Evolutionary conservation across 1,140 invertebrate genomes (phyloP), one percentile per base, ranked within the genome.

Genomic region (Drosophila tropicalis): DNA sequence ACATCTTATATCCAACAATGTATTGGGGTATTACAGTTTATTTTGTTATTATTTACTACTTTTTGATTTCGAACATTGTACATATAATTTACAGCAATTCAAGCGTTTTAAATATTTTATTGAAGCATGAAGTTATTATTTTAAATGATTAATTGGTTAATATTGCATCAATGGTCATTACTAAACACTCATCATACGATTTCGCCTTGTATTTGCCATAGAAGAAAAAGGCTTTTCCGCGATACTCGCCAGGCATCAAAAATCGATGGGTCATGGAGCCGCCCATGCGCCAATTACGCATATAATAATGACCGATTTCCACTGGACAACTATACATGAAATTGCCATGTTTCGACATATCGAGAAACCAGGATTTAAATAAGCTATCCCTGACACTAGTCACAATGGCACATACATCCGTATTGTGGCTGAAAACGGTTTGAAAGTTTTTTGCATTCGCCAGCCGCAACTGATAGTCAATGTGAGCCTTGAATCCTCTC

Each of bases 361-460:
- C 81, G 34, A 71, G 79, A 61, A 89, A 89, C 84, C 77, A 89
- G 54, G 36, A 62, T 51, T 91, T 91, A 0, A 91, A 56, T 0
- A 91, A 47, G 1, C 71, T 75, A 36, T 77, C 78, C 15, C 86
- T 90, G 1, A 86, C 15, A 32, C 61, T 72, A 2, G 62, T 54
- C 1, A 85, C 75, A 2, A 73, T 15, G n/a, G 67, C 66, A 56
- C 90, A 91, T 0, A 91, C 54, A 54, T 91, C 86, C 29, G 63
- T 32, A 9, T 69, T 64, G 1, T 82, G 77, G 5, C 13, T 71
- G 25, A 90, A 90, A 2, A 91, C 60, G 0, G 76, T 66, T 25
- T 91, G 90, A 62, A 78, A 91, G 17, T 4, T 70, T 39, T 89
- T 90, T 0, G 90, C 85, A 57, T 91, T 83, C 0, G 72, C 62